Conservation (phyloP, 2,888 invertebrate species). For the Perizoma flavofasciatum region DNA sequence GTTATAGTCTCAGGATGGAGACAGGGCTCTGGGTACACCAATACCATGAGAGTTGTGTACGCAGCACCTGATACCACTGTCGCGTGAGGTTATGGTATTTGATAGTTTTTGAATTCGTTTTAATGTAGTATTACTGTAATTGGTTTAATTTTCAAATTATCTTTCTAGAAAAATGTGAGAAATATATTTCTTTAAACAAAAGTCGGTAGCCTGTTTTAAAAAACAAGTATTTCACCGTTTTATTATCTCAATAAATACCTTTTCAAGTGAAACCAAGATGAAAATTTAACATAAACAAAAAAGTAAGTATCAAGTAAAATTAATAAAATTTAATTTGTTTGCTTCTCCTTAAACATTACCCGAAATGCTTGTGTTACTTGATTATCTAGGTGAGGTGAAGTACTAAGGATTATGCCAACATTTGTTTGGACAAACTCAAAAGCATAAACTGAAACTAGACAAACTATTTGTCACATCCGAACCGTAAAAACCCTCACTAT, state of each 20-base stretch:
- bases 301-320: too few species aligned
- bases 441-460: slow-evolving; percentile 35
- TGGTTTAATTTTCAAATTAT: slow-evolving; percentile 1
- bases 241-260: too few species aligned
- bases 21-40: slow-evolving; percentile 87
- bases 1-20: slow-evolving; percentile 89
- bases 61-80: slow-evolving; percentile 59
- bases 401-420: slow-evolving; percentile 19
- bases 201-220: neutral
- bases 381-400: neutral
- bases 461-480: slow-evolving; percentile 33
- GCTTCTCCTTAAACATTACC: too few species aligned
- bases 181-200: neutral
- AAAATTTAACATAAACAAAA: too few species aligned
- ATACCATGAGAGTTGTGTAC: slow-evolving; percentile 87
- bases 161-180: too few species aligned
- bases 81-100: slow-evolving; percentile 17
- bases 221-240: too few species aligned
- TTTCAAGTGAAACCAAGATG: too few species aligned
- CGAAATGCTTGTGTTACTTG: too few species aligned
- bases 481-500: slow-evolving; percentile 35
- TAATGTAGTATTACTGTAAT: slow-evolving; percentile 10
- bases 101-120: slow-evolving; percentile 10
- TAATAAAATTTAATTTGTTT: too few species aligned
- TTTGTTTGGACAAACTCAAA: slow-evolving; percentile 16